Base-by-base conservation (phyloP, 2,113 vertebrate species). In the Ornithorhynchus anatinus region DNA sequence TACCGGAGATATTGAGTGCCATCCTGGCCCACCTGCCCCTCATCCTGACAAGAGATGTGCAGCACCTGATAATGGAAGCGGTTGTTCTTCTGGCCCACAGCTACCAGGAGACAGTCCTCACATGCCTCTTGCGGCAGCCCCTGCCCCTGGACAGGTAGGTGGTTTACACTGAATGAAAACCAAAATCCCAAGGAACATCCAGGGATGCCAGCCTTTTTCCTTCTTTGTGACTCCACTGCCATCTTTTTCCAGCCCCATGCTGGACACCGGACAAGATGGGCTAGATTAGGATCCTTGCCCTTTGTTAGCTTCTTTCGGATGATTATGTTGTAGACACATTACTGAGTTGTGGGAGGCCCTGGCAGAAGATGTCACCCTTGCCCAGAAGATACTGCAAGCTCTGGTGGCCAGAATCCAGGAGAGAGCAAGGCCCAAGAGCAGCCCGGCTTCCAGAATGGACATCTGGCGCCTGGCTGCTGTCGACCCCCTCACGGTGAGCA, bases 71-170 rank as follows among this genome's bases (percentile, higher is more conserved):
- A 43, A 50, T 70, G 1, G 63, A 85, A 35, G 75, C 62, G 17
- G 16, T 81, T 48, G 72, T 87, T 3, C 52, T 77, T 59, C 69
- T 85, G 69, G 80, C 66, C 0, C 67, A 70, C 20, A 48, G 60
- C 60, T 80, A 84, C 75, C 78, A 61, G 52, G 85, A 87, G 39
- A 77, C 25, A 0, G 57, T 85, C 4, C 80, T 87, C 62, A 87
- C 80, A 0, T 27, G 43, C 0, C 83, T 85, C 6, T 47, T 87
- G 56, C 47, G 78, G 44, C 85, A 84, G 63, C 83, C 85, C 0
- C 70, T 87, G 78, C 82, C 85, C 59, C 83, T 85, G 80, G 66
- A 87, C 63, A 84, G 83, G 85, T 87, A 53, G 40, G 78, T 44
- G 52, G 32, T 12, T 22, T 22, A 2, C 1, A 13, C 7, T 9